phyloP scores from a whole-genome alignment of 2,113 vertebrate species.

The Xerus inauris region DNA sequence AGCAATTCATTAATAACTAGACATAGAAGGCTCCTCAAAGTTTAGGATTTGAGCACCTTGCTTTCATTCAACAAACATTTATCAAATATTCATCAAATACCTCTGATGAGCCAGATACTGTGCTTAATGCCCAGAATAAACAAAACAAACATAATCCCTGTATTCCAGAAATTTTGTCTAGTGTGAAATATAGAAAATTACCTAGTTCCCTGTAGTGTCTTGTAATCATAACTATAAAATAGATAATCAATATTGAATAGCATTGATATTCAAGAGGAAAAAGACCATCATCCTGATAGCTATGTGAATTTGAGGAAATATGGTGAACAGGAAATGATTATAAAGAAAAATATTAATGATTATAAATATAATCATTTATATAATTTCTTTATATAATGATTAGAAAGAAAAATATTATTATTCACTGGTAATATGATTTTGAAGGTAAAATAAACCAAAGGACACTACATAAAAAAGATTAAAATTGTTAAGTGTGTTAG shows the following conservation, averaged over 20 bases:
- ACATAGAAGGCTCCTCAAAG: not conserved
- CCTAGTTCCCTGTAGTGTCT: not conserved
- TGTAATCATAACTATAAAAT: not conserved
- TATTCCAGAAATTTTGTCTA: slow-evolving; percentile 10
- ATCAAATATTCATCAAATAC: slow-evolving; percentile 45
- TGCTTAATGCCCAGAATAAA: not conserved
- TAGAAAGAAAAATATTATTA: not conserved
- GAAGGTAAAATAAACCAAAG: not conserved
- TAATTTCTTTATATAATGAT: too few species aligned
- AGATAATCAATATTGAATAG: not conserved
- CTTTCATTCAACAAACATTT: slow-evolving; percentile 19
- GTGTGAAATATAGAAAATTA: slow-evolving; percentile 6
- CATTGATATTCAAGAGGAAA: too few species aligned
- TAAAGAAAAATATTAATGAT: not conserved
- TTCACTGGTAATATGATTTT: not conserved
- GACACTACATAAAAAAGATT: not conserved
- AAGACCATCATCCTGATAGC: not conserved
- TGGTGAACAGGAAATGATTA: not conserved
- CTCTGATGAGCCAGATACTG: not conserved
- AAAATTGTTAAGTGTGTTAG: not conserved
- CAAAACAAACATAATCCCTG: not conserved
- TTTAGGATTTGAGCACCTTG: not conserved
- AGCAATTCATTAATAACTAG: slow-evolving; percentile 33
- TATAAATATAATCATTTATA: too few species aligned
- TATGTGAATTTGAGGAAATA: not conserved